These are phyloP conservation scores for Lacanobia wlatinum DNA, from an alignment of 2,888 invertebrate genomes.

Conservation along the genomic window DNA sequence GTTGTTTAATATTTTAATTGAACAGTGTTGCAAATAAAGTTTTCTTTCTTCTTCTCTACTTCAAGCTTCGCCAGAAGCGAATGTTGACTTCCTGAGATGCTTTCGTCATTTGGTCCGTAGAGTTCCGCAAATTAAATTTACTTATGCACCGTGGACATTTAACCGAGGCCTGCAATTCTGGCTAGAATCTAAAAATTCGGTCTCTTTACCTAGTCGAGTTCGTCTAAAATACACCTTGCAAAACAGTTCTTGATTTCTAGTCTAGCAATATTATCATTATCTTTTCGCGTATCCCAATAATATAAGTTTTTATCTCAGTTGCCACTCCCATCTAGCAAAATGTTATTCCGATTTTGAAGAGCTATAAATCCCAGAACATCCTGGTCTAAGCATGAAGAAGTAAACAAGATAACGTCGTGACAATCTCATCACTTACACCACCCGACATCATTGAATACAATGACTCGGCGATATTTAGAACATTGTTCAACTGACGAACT, in stretches of 20 bases:
- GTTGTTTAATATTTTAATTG: too few relatives aligned
- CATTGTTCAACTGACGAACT: conserved; percentile 67
- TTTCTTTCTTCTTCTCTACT: neutral
- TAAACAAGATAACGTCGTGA: neutral
- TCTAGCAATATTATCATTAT: too few relatives aligned
- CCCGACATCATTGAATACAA: conserved; percentile 63
- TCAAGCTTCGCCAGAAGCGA: neutral
- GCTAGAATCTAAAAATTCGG: too few relatives aligned
- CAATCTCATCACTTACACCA: conserved; percentile 64
- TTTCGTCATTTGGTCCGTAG: neutral
- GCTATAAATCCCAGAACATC: neutral
- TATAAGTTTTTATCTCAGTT: too few relatives aligned
- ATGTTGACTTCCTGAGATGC: neutral
- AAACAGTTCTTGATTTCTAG: too few relatives aligned
- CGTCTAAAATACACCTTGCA: too few relatives aligned
- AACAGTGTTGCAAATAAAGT: too few relatives aligned
- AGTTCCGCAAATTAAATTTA: neutral
- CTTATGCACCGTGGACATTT: too few relatives aligned
- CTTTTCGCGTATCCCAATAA: too few relatives aligned
- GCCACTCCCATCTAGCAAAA: too few relatives aligned
- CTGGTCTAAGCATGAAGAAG: neutral
- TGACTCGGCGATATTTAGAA: conserved; percentile 72
- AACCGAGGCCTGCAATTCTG: neutral
- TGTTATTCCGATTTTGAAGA: neutral
- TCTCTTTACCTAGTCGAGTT: too few relatives aligned